A percentile compares a stretch with the other conserved stretches of the same genome.
Conservation (phyloP, 1,140 invertebrate genomes). For the Drosophila watanabei region DNA sequence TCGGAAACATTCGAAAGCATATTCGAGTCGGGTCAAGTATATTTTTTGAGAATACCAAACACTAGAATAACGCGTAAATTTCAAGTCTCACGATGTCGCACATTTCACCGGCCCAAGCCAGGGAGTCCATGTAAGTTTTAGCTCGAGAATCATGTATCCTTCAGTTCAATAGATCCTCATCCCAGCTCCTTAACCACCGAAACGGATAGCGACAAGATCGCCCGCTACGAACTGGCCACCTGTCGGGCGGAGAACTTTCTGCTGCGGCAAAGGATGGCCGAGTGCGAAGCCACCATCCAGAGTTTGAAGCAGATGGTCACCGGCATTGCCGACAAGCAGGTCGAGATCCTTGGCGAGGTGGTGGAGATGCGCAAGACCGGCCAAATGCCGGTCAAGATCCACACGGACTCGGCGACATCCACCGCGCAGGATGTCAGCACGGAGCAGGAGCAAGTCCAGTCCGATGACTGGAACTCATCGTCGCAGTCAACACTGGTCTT, state of each 20-base stretch:
- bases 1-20: not conserved
- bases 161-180: not conserved
- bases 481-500: not conserved
- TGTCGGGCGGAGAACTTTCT: constrained; percentile 66
- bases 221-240: constrained; percentile 44
- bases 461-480: not conserved
- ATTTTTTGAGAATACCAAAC: constrained; percentile 3
- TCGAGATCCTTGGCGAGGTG: constrained; percentile 48
- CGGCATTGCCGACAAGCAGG: constrained; percentile 58
- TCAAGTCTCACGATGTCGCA: constrained; percentile 57
- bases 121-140: constrained; percentile 40
- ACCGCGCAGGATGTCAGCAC: not conserved
- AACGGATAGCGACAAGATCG: constrained; percentile 56
- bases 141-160: too few species aligned
- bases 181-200: constrained; percentile 26
- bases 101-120: constrained; percentile 19
- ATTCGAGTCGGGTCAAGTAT: constrained; percentile 7
- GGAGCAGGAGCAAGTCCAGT: constrained; percentile 1
- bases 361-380: constrained; percentile 36
- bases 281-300: constrained; percentile 53
- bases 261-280: constrained; percentile 54
- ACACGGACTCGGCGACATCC: not conserved
- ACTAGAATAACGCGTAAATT: constrained; percentile 35
- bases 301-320: constrained; percentile 54
- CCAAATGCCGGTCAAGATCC: not conserved